These are phyloP conservation scores for Staurois parvus DNA, from an alignment of 2,797 vertebrate species.

Conservation along the genomic window DNA sequence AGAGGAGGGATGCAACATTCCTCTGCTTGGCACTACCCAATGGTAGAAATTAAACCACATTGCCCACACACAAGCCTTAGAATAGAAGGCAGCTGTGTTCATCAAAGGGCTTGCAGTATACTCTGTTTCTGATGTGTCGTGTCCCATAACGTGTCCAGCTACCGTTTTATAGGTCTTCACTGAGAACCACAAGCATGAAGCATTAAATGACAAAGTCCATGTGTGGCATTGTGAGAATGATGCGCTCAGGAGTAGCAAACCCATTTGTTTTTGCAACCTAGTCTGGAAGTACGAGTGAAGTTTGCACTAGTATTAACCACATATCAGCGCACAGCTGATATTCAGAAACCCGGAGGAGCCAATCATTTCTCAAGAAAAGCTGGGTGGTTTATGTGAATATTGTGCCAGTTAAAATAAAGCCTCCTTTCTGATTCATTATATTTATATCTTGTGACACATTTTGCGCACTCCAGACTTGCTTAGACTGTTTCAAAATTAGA, in stretches of 20 bases:
- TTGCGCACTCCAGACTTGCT: not conserved
- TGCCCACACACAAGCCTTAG: constrained; percentile 7
- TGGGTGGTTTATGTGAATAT: not conserved
- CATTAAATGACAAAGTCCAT: not conserved
- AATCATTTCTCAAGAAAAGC: not conserved
- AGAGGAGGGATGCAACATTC: constrained; percentile 8
- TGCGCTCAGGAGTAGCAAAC: not conserved
- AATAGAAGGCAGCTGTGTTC: constrained; percentile 28
- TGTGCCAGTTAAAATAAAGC: not conserved
- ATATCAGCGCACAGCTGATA: not conserved
- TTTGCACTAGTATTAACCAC: not conserved
- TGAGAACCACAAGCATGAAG: not conserved
- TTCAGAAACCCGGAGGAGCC: not conserved
- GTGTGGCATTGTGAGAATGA: constrained; percentile 7
- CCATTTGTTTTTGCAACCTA: too few species aligned
- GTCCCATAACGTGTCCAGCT: not conserved
- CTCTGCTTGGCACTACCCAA: constrained; percentile 14
- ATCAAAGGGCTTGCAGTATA: not conserved
- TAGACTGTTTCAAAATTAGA: not conserved
- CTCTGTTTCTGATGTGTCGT: not conserved
- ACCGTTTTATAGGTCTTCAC: not conserved
- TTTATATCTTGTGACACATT: not conserved
- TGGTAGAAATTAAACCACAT: constrained; percentile 5
- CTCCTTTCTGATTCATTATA: not conserved
- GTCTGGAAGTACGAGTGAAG: not conserved